A percentile compares a stretch with the other conserved stretches of the same genome.
Conservation (phyloP, 2,797 vertebrate genomes). For the Crenichthys baileyi region DNA sequence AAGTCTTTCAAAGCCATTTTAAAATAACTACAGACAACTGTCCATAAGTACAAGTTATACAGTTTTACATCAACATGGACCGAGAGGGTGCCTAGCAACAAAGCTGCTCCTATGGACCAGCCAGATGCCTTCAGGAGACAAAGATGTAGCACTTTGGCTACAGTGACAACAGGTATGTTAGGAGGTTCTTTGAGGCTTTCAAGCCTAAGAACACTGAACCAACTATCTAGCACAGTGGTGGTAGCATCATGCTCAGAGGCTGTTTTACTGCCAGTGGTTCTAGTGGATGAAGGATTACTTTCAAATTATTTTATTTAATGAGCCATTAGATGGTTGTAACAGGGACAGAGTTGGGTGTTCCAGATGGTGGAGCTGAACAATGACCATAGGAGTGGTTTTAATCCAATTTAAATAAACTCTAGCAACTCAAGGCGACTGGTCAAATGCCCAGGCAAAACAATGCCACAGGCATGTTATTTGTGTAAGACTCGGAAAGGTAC, state of each 20-base stretch:
- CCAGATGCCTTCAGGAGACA: background rate
- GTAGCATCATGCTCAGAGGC: background rate
- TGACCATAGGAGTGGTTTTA: background rate
- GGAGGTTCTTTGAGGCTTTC: background rate
- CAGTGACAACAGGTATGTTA: background rate
- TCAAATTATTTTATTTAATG: background rate
- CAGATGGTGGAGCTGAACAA: background rate
- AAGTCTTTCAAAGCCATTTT: background rate
- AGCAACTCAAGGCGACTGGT: background rate
- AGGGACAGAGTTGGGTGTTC: background rate
- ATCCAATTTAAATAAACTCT: background rate
- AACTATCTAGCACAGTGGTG: background rate
- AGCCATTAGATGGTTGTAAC: background rate
- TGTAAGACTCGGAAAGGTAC: background rate
- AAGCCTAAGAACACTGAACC: background rate
- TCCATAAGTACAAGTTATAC: background rate
- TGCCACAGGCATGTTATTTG: too few relatives aligned
- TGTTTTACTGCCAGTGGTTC: too few relatives aligned
- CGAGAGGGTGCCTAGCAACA: background rate
- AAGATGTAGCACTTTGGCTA: background rate
- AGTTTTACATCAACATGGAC: background rate
- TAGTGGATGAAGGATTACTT: background rate
- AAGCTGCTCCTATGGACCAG: background rate
- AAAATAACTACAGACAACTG: background rate
- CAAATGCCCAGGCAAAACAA: too few relatives aligned